Conservation (phyloP, 2,888 invertebrate species). For the Himalopsyche tibetana region DNA sequence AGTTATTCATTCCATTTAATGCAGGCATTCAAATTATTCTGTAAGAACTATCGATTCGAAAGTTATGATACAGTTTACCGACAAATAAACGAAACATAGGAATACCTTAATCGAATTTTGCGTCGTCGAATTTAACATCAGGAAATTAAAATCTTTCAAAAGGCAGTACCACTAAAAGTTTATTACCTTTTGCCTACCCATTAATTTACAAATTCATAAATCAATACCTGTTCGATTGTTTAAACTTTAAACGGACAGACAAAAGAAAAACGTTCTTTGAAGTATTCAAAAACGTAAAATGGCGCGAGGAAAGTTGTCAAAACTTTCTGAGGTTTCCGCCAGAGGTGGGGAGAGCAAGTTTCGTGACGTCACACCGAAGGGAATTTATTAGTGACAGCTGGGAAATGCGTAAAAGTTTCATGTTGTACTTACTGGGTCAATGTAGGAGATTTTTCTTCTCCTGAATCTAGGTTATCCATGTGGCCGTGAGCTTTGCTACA, state of each 20-base stretch:
- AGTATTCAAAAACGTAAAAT: constrained; percentile 18
- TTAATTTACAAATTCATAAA: constrained; percentile 16
- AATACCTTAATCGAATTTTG: too few species aligned
- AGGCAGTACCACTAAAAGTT: too few species aligned
- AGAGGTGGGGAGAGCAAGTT: not conserved
- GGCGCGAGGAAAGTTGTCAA: constrained; percentile 30
- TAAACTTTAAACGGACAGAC: constrained; percentile 15
- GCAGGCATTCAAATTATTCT: too few species aligned
- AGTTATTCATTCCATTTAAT: too few species aligned
- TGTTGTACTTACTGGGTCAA: constrained; percentile 18
- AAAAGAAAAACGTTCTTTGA: constrained; percentile 16
- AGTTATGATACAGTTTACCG: too few species aligned
- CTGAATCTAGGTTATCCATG: not conserved
- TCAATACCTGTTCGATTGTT: constrained; percentile 6
- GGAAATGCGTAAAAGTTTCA: constrained; percentile 19
- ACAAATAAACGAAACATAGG: too few species aligned
- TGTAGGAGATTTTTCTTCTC: not conserved
- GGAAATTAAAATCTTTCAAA: too few species aligned
- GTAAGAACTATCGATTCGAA: too few species aligned
- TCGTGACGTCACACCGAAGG: constrained; percentile 17
- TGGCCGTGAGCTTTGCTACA: not conserved
- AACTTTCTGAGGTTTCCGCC: constrained; percentile 12
- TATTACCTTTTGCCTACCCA: too few species aligned
- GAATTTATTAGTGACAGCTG: constrained; percentile 34
- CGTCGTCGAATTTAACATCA: too few species aligned